Conservation (phyloP, 2,888 invertebrate species). For the Lobophora halterata region DNA sequence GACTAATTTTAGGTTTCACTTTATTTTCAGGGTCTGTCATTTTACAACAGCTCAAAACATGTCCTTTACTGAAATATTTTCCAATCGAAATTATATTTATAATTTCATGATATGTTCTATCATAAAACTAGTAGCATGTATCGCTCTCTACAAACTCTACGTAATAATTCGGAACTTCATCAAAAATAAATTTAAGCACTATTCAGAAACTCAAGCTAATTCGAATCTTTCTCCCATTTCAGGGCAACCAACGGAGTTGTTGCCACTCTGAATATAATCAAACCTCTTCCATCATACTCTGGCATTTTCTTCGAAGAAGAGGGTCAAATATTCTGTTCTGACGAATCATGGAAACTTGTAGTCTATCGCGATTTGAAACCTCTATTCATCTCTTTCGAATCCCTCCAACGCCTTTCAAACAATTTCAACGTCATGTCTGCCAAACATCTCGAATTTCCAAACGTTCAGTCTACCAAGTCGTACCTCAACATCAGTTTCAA, state of each 20-base stretch:
- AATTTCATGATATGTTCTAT: conserved; percentile 14
- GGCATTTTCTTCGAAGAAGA: conserved; percentile 27
- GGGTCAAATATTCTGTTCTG: conserved; percentile 19
- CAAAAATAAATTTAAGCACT: conserved; percentile 4
- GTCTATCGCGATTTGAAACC: conserved; percentile 30
- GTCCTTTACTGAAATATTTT: conserved; percentile 2
- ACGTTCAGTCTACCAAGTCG: conserved; percentile 21
- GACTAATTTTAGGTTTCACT: too few species aligned
- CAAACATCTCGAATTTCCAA: conserved; percentile 18
- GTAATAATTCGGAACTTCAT: too few species aligned
- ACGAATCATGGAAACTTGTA: conserved; percentile 32
- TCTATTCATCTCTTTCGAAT: conserved; percentile 29
- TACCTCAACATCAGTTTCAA: conserved; percentile 27
- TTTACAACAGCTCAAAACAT: conserved; percentile 1
- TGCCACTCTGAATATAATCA: conserved; percentile 7
- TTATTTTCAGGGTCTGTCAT: not conserved
- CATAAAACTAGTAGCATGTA: conserved; percentile 14
- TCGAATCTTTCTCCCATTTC: conserved; percentile 21
- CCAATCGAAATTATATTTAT: conserved; percentile 13
- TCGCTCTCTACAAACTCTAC: conserved; percentile 16
- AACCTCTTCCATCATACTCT: conserved; percentile 25
- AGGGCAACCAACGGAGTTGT: conserved; percentile 11
- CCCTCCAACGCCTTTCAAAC: conserved; percentile 21
- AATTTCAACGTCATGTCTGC: conserved; percentile 20
- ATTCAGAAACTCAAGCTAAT: too few species aligned